These are phyloP conservation scores for Timandra comae DNA, from an alignment of 2,888 invertebrate genomes.

Conservation along the genomic window DNA sequence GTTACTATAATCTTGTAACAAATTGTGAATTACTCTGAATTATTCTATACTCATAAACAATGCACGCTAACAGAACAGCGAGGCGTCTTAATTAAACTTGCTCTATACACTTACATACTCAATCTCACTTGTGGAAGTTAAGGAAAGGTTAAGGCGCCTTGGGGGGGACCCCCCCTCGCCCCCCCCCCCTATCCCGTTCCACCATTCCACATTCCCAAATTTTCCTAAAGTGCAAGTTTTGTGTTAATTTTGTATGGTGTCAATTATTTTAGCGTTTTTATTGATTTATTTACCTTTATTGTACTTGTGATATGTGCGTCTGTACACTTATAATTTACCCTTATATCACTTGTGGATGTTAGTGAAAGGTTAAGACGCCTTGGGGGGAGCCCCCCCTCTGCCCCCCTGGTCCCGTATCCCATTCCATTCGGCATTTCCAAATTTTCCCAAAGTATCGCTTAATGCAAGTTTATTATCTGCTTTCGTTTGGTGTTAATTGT, in stretches of 20 bases:
- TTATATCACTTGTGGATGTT: constrained; percentile 71
- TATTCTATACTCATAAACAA: constrained; percentile 63
- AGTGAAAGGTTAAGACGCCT: constrained; percentile 64
- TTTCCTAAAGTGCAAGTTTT: too few species aligned
- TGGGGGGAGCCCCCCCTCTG: constrained; percentile 21
- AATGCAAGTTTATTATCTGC: constrained; percentile 71
- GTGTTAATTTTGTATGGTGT: too few species aligned
- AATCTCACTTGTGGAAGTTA: constrained; percentile 71
- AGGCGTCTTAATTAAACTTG: constrained; percentile 66
- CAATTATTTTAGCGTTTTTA: too few species aligned
- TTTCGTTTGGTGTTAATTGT: constrained; percentile 63
- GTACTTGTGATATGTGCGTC: too few species aligned
- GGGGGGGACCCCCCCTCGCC: constrained; percentile 19
- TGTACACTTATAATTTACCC: constrained; percentile 69
- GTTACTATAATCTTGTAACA: constrained; percentile 24
- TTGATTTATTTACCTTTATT: too few species aligned
- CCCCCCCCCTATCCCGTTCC: constrained; percentile 23
- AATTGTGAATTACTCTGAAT: constrained; percentile 48
- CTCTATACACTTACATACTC: constrained; percentile 71
- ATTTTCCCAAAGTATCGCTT: constrained; percentile 70
- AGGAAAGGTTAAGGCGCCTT: constrained; percentile 62
- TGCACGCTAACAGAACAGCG: constrained; percentile 58
- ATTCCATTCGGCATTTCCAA: constrained; percentile 49
- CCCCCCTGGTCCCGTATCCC: constrained; percentile 21
- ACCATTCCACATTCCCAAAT: constrained; percentile 52